Base-by-base conservation (phyloP, 1,140 invertebrate species). In the Dendrolimus kikuchii region DNA sequence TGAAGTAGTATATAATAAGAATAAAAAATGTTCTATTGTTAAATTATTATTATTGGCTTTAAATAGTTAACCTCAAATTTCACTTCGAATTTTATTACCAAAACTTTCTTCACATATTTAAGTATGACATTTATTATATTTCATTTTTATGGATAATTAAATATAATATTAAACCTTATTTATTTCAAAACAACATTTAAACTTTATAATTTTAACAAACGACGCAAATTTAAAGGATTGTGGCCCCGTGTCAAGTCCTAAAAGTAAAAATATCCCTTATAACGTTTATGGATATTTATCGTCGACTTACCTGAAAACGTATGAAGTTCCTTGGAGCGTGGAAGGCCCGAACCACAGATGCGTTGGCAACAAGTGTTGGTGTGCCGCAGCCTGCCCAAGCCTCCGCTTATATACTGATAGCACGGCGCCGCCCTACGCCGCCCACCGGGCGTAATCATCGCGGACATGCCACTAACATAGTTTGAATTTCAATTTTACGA, bases 291-390 rank as follows among this genome's bases (percentile, higher is more conserved):
- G 3, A 23, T 23, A 23, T 23, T 23, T 23, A 23, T 23, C 23
- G 1, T 55, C 8, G 4, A 10, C 71, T 70, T 73, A 63, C 73
- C 73, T 60, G 73, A 68, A 54, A 43, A 55, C 58, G 64, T 59
- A 10, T 53, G 49, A 62, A 61, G 59, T 64, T 63, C 47, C 41
- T 10, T 53, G 46, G 53, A 47, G 53, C 61, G 57, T 63, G 44
- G 49, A 62, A 52, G 60, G 64, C 61, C 59, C 64, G 59, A 53
- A 47, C 57, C 59, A 58, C 59, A 38, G n/a, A 40, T 38, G 36
- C 52, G 63, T 60, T 43, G 65, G 77, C 74, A 80, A 80, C 74
- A 80, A 80, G 77, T 80, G 74, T 76, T 77, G 23, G 23, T 23
- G 59, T 77, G 74, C 66, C 70, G 71, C 54, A 54, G 62, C 53